These are phyloP conservation scores for Punctoribates punctum DNA, from an alignment of 2,888 invertebrate species.

Conservation along the genomic window DNA sequence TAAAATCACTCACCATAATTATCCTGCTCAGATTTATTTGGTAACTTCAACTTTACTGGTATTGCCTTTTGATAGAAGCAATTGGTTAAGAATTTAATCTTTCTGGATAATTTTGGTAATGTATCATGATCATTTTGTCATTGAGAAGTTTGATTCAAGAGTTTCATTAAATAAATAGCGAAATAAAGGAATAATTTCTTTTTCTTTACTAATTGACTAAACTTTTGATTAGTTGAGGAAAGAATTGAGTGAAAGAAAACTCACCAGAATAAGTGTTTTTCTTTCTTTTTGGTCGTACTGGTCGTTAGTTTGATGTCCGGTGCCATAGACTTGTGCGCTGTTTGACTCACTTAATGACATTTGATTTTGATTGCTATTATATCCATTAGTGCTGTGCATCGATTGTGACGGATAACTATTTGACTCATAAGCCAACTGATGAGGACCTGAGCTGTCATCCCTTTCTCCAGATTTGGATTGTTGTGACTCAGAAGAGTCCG, in stretches of 20 bases:
- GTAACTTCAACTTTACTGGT: conserved; percentile 2
- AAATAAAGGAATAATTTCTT: too few species aligned
- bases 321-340: neutral
- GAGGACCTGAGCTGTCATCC: neutral
- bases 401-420: neutral
- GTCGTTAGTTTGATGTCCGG: neutral
- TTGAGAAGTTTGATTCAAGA: too few species aligned
- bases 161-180: too few species aligned
- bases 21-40: neutral
- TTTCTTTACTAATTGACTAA: too few species aligned
- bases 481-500: neutral
- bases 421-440: neutral
- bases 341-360: neutral
- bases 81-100: too few species aligned
- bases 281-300: conserved; percentile 3
- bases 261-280: conserved; percentile 15
- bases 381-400: conserved; percentile 1
- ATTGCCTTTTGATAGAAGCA: conserved; percentile 6
- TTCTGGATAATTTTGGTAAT: too few species aligned
- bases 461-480: neutral
- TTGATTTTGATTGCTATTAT: neutral
- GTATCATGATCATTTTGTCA: too few species aligned
- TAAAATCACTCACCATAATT: neutral
- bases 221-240: neutral
- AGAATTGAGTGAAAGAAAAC: neutral